Conservation (phyloP, 2,888 invertebrate genomes). For the Lasioglossum calceatum region DNA sequence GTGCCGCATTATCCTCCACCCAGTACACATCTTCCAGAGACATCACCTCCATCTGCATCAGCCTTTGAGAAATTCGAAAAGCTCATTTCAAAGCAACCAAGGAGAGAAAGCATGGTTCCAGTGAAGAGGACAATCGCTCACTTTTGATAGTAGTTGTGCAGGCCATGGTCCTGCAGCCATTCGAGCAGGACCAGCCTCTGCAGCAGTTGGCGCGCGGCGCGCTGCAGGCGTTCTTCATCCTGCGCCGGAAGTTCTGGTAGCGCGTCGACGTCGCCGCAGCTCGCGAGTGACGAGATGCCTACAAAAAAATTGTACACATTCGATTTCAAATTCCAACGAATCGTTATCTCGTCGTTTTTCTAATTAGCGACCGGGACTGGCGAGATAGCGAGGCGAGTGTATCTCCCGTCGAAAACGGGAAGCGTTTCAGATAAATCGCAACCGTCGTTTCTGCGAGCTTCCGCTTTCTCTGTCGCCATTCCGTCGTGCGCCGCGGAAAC, state of each 20-base stretch:
- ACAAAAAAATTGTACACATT: constrained; percentile 59
- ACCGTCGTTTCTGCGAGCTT: constrained; percentile 14
- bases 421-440: constrained; percentile 59
- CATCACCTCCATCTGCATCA: constrained; percentile 92
- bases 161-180: constrained; percentile 91
- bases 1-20: constrained; percentile 93
- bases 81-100: neutral
- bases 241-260: constrained; percentile 93
- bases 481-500: constrained; percentile 46
- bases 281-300: constrained; percentile 94
- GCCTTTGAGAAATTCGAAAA: constrained; percentile 83
- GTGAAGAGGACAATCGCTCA: constrained; percentile 72
- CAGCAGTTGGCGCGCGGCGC: constrained; percentile 92
- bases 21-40: constrained; percentile 96
- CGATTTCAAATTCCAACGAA: neutral
- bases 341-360: constrained; percentile 4
- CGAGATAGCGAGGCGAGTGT: constrained; percentile 47
- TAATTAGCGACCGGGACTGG: constrained; percentile 42
- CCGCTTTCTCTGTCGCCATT: constrained; percentile 27
- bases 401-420: constrained; percentile 57
- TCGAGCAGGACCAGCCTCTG: constrained; percentile 93
- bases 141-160: constrained; percentile 91
- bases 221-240: constrained; percentile 93
- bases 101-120: neutral
- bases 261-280: constrained; percentile 91